Base-by-base conservation (phyloP, 2,113 vertebrate species). In the Nestor notabilis region DNA sequence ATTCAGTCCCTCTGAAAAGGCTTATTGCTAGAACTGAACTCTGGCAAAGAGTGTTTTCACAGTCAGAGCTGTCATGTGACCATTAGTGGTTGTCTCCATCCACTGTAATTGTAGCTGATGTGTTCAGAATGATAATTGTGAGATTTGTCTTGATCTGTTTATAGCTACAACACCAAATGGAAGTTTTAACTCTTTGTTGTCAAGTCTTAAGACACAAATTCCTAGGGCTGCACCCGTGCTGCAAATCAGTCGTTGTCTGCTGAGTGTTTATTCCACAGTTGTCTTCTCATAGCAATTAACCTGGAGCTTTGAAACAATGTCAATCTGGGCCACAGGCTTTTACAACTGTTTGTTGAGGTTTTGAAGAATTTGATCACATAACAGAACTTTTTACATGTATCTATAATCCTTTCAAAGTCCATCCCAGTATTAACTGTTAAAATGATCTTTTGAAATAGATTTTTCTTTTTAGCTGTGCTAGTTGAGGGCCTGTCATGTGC, bases 71-170 rank as follows among this genome's bases (percentile, higher is more conserved):
- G 27, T 46, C 94, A 81, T 43, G 61, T 97, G 95, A 89, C 72
- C 17, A 4, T 68, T 82, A 68, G 76, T 90, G 64, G 35, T 93
- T 78, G 76, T 74, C 35, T 86, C 49, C 27, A 18, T 89, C 72
- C 55, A 5, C 52, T 50, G 43, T 55, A 80, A 31, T 60, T 90
- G 80, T 74, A 92, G 80, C 72, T 71, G 25, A 1, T 89, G 77
- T 93, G 95, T 86, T 89, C 60, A 58, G 95, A 96, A 93, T 97
- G 33, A 28, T 72, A 95, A 95, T 5, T 43, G 63, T 87, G 87
- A 77, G 64, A 56, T 74, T 89, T 90, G 27, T 58, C 37, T 83
- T 95, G 21, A 43, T 89, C 44, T 89, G 12, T 87, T 80, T 44
- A 5, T 37, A 35, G 55, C 80, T 83, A 37, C 53, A 70, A 10